Evolutionary conservation across 1,140 invertebrate species (phyloP).

Genomic region (Galleria mellonella): DNA sequence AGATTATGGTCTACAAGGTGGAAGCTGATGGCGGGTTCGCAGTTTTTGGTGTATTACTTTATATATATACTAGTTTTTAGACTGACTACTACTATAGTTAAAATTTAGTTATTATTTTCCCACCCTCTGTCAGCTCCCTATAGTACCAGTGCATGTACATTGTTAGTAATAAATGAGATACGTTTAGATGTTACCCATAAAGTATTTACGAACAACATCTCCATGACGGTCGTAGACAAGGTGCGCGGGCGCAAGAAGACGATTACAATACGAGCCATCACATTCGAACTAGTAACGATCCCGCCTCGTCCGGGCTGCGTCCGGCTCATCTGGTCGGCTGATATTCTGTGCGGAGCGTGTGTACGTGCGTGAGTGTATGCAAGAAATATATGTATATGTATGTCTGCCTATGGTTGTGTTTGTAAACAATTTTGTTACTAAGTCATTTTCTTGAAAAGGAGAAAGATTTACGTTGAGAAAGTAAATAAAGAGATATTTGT

Average conservation of each 20-base stretch:
- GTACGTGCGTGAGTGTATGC: constrained; percentile 8
- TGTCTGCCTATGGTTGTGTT: constrained; percentile 43
- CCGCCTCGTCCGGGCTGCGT: not conserved
- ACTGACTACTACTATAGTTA: not conserved
- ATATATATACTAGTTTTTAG: not conserved
- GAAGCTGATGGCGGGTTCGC: constrained; percentile 14
- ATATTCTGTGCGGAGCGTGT: constrained; percentile 3
- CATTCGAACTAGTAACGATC: not conserved
- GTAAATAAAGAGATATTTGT: constrained; percentile 17
- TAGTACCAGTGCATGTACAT: not conserved
- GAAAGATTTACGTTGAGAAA: constrained; percentile 31
- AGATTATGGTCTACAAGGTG: constrained; percentile 3
- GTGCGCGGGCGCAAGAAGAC: too few relatives aligned
- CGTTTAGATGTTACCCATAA: too few relatives aligned
- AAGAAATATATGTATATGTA: constrained; percentile 7
- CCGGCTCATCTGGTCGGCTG: not conserved
- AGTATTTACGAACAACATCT: too few relatives aligned
- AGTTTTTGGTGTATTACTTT: constrained; percentile 36
- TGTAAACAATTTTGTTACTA: constrained; percentile 47
- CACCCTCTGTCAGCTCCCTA: constrained; percentile 27
- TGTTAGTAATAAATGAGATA: not conserved
- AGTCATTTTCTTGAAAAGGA: constrained; percentile 33
- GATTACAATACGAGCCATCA: too few relatives aligned
- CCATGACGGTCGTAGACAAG: too few relatives aligned
- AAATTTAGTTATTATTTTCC: constrained; percentile 17